Evolutionary conservation across 2,797 vertebrate genomes (phyloP).

Genomic region (Thunnus albacares): DNA sequence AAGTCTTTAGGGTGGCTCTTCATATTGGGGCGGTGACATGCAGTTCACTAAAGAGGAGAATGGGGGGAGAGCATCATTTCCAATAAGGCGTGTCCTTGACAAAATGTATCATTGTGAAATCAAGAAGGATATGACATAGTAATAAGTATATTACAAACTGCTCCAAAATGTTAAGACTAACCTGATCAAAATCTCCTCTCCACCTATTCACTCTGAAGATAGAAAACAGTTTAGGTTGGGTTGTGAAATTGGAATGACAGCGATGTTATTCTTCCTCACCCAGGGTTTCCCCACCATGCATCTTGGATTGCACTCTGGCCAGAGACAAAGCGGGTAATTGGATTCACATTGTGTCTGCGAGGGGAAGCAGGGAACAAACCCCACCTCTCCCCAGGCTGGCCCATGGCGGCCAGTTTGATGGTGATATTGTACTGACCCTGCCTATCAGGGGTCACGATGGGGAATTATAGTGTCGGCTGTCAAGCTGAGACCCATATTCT

Average conservation of each 20-base stretch:
- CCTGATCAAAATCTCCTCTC: slow-evolving; percentile 6
- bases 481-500: slow-evolving; percentile 76
- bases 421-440: slow-evolving; percentile 78
- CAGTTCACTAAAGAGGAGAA: no score
- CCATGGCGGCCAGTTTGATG: slow-evolving; percentile 68
- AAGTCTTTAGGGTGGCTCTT: no score
- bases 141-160: background rate
- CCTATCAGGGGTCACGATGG: slow-evolving; percentile 75
- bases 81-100: no score
- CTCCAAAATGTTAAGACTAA: background rate
- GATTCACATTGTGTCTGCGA: slow-evolving; percentile 72
- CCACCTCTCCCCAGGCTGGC: slow-evolving; percentile 63
- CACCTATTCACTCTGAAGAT: background rate
- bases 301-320: slow-evolving; percentile 60
- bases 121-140: background rate
- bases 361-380: slow-evolving; percentile 50
- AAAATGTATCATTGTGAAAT: background rate
- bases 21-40: no score
- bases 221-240: slow-evolving; percentile 19
- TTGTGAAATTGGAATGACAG: slow-evolving; percentile 57
- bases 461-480: slow-evolving; percentile 78
- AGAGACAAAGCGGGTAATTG: slow-evolving; percentile 74
- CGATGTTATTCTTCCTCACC: slow-evolving; percentile 53
- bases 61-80: no score
- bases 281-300: slow-evolving; percentile 52